Evolutionary conservation across 2,113 vertebrate genomes (phyloP), one percentile per base, ranked within the genome.

Genomic region (Calidris pugnax): DNA sequence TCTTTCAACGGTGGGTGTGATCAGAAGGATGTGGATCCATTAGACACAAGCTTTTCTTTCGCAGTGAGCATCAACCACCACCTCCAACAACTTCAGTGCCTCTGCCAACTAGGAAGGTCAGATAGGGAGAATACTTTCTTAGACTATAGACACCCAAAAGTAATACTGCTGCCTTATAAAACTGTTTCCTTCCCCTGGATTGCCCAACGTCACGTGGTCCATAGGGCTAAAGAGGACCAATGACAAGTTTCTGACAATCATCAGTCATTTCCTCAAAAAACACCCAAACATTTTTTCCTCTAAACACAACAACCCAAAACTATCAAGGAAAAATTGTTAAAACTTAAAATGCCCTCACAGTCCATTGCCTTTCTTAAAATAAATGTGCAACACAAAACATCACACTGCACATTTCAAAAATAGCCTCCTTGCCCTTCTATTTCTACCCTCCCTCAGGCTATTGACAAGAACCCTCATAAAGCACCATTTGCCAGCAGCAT

Each of bases 391-490:
- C n/a, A 60, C 10, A 82, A 87, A 89, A 80, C 30, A 77, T 17
- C 28, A 57, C 37, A 51, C 32, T 91, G 30, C 43, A 12, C 27
- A 75, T 83, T 84, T 47, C 56, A 74, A 67, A 95, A 94, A 77
- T 35, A 84, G 63, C 17, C 68, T 82, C 12, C 20, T 53, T 85
- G 62, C 45, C 67, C 71, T 76, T 74, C 23, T 33, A 67, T 60
- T 93, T 76, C 56, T 78, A 32, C 9, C 47, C 51, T 84, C 59
- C 79, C 39, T 77, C 7, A 2, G 59, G 76, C 30, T 81, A 88
- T 56, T 81, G 79, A 95, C 68, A 90, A 90, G 39, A 63, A 78
- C 20, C n/a, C 59, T 84, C 67, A 67, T 74, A 84, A 90, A 88
- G 59, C 47, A 75, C 19, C 17, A 26, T 37, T 88, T 28, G 14